Evolutionary conservation across 2,797 vertebrate species (phyloP).

Genomic region (Coreius guichenoti): DNA sequence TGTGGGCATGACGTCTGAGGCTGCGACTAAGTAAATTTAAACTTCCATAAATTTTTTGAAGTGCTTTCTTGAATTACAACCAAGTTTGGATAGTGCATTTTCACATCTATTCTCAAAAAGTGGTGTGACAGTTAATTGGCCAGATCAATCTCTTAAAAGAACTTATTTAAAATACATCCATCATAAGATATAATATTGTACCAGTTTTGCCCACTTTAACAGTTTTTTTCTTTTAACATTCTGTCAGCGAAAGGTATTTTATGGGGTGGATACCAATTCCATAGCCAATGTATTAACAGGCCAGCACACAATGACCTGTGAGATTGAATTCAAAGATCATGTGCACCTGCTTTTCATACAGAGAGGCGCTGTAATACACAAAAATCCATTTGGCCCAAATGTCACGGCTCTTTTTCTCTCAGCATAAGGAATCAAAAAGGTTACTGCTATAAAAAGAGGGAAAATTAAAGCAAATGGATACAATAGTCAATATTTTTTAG

Average conservation of each 20-base stretch:
- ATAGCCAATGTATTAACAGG: slow-evolving; percentile 6
- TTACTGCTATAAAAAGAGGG: not conserved
- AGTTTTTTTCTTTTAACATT: not conserved
- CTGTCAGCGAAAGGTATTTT: slow-evolving; percentile 1
- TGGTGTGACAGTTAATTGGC: no score
- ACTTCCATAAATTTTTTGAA: no score
- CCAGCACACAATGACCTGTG: slow-evolving; percentile 3
- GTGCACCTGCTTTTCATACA: slow-evolving; percentile 26
- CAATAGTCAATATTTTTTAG: not conserved
- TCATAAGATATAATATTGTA: not conserved
- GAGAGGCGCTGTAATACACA: not conserved
- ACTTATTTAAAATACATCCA: not conserved
- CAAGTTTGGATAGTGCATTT: no score
- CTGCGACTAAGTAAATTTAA: no score
- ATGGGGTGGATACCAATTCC: not conserved
- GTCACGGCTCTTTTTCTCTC: not conserved
- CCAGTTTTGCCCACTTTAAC: not conserved
- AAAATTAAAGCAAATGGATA: not conserved
- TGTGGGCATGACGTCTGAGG: no score
- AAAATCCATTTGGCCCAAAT: slow-evolving; percentile 12
- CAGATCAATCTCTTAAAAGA: not conserved
- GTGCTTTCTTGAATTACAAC: no score
- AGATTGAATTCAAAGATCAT: slow-evolving; percentile 37
- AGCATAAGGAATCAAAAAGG: not conserved
- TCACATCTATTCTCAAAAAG: no score